Evolutionary conservation across 2,797 vertebrate genomes (phyloP).

Genomic region (Lophius americanus): DNA sequence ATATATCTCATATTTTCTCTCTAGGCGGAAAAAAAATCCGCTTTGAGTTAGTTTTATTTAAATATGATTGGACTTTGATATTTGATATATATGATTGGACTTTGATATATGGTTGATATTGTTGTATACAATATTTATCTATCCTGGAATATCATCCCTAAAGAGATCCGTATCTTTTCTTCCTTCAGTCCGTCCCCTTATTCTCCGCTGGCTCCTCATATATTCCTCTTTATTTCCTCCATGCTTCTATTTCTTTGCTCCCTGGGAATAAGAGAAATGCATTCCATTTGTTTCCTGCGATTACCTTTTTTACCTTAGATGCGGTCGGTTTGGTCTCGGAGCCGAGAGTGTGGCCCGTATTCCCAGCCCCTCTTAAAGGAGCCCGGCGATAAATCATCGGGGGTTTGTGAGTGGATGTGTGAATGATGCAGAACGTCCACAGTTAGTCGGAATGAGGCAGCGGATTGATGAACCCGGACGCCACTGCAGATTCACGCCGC

Average conservation of each 20-base stretch:
- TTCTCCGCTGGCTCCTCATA: constrained; percentile 8
- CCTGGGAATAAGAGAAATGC: background rate
- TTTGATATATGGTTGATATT: constrained; percentile 27
- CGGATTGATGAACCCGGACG: constrained; percentile 37
- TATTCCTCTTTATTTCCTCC: constrained; percentile 2
- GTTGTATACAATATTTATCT: constrained; percentile 20
- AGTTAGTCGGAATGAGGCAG: constrained; percentile 36
- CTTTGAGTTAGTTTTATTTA: too few relatives aligned
- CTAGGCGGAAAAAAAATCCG: too few relatives aligned
- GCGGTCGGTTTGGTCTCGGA: constrained; percentile 29
- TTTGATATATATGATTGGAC: too few relatives aligned
- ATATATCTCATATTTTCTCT: too few relatives aligned
- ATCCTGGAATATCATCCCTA: constrained; percentile 26
- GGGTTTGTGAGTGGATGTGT: constrained; percentile 31
- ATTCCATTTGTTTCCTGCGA: constrained; percentile 12
- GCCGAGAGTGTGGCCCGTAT: constrained; percentile 36
- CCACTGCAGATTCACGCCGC: constrained; percentile 28
- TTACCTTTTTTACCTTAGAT: constrained; percentile 35
- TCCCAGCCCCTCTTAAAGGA: constrained; percentile 35
- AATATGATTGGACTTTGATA: background rate
- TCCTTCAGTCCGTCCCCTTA: constrained; percentile 1
- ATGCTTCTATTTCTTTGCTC: constrained; percentile 12
- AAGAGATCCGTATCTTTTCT: constrained; percentile 2
- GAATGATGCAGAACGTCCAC: constrained; percentile 33
- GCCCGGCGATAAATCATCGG: constrained; percentile 57